phyloP scores from a whole-genome alignment of 2,888 invertebrate genomes.

The Campoletis raptor region DNA sequence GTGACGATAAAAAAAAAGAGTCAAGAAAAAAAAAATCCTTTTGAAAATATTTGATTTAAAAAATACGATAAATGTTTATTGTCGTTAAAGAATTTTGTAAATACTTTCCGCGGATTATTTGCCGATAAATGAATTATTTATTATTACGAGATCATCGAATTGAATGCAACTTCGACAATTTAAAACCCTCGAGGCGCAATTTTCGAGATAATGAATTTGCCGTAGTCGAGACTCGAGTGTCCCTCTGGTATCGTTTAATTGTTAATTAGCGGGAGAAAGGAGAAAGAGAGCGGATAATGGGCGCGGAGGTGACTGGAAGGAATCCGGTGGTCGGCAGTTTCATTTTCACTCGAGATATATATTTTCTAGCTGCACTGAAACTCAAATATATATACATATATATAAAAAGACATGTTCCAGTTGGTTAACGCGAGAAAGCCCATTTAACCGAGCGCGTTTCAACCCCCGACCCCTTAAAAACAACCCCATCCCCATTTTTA shows the following conservation, averaged over 20 bases:
- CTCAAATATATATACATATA: not conserved
- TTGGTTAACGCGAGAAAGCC: conserved; percentile 43
- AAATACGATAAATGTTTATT: not conserved
- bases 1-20: not conserved
- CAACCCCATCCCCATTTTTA: conserved; percentile 11
- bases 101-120: not conserved
- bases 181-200: conserved; percentile 34
- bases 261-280: conserved; percentile 74
- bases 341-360: conserved; percentile 43
- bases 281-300: conserved; percentile 63
- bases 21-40: not conserved
- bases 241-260: conserved; percentile 65
- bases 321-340: conserved; percentile 67
- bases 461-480: conserved; percentile 29
- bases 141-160: conserved; percentile 17
- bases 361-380: conserved; percentile 1
- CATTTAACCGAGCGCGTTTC: conserved; percentile 58
- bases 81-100: not conserved
- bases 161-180: conserved; percentile 51
- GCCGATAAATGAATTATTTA: not conserved
- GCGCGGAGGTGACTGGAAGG: conserved; percentile 69
- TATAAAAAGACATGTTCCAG: conserved; percentile 25
- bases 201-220: conserved; percentile 63
- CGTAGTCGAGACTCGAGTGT: conserved; percentile 10
- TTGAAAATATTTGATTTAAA: not conserved